phyloP scores from a whole-genome alignment of 2,113 vertebrate genomes.

The Cyprinus carpio region DNA sequence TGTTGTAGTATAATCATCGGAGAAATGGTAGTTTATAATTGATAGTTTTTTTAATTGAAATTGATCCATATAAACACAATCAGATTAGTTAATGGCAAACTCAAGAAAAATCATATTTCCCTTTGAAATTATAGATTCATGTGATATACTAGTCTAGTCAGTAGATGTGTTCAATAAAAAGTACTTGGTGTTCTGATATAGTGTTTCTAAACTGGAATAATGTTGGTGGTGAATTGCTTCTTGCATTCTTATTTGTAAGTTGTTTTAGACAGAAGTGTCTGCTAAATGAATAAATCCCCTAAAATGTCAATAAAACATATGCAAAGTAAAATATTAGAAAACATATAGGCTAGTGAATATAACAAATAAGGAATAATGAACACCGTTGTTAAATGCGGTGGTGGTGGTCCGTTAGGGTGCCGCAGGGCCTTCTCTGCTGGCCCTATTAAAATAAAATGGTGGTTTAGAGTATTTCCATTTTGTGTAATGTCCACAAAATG shows the following conservation, averaged over 20 bases:
- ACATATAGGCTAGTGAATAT: not conserved
- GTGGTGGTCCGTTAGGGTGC: too few species aligned
- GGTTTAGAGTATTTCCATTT: too few species aligned
- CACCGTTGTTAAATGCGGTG: not conserved
- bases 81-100: not conserved
- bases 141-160: not conserved
- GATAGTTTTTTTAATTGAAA: conserved; percentile 14
- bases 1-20: not conserved
- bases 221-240: not conserved
- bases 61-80: conserved; percentile 15
- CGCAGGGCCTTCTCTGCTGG: too few species aligned
- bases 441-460: too few species aligned
- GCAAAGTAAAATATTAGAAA: not conserved
- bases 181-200: not conserved
- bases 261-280: not conserved
- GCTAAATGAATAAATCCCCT: not conserved
- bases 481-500: too few species aligned
- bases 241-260: not conserved
- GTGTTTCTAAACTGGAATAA: not conserved
- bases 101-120: not conserved
- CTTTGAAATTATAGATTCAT: conserved; percentile 10
- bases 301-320: not conserved
- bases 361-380: not conserved
- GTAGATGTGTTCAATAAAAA: not conserved
- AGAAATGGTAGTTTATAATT: not conserved